A percentile compares a stretch with the other conserved stretches of the same genome.
phyloP scores from a whole-genome alignment of 2,113 vertebrate genomes.

The Cygnus atratus region DNA sequence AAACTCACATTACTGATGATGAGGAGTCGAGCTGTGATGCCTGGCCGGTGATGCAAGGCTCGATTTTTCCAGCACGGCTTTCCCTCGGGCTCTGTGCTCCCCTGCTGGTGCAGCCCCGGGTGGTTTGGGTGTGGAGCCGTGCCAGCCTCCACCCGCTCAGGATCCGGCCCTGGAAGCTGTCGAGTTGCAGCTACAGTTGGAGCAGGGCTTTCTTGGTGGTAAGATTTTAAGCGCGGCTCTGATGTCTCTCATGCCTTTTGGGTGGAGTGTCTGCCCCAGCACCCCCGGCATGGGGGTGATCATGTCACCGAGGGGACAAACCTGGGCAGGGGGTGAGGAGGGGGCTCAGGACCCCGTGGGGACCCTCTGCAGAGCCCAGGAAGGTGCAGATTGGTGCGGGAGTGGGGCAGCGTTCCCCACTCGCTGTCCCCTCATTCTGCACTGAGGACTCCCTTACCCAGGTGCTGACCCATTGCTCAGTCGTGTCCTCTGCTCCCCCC shows the following conservation, averaged over 20 bases:
- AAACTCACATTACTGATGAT: not conserved
- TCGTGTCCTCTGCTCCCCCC: too few relatives aligned
- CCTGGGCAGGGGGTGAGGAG: not conserved
- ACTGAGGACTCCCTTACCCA: not conserved
- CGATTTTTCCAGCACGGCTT: constrained; percentile 44
- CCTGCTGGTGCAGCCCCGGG: constrained; percentile 12
- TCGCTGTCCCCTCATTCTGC: accelerated
- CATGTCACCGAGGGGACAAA: not conserved
- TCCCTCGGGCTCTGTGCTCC: constrained; percentile 32
- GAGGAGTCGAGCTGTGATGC: constrained; percentile 15
- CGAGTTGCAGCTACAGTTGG: constrained; percentile 13
- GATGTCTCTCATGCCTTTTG: not conserved
- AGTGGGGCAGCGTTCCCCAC: not conserved
- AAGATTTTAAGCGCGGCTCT: constrained; percentile 17
- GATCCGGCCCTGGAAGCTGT: constrained; percentile 10
- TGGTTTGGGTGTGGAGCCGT: not conserved
- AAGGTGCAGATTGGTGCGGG: not conserved
- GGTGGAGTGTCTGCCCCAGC: not conserved
- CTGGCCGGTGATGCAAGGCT: constrained; percentile 58
- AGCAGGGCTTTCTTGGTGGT: not conserved
- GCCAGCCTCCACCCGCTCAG: not conserved
- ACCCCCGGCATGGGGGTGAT: not conserved
- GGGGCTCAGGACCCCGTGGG: too few relatives aligned
- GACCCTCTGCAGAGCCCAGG: not conserved
- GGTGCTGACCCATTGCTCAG: not conserved